Evolutionary conservation across 2,113 vertebrate species (phyloP), one percentile per base, ranked within the genome.

Genomic region (Triplophysa siluroides): DNA sequence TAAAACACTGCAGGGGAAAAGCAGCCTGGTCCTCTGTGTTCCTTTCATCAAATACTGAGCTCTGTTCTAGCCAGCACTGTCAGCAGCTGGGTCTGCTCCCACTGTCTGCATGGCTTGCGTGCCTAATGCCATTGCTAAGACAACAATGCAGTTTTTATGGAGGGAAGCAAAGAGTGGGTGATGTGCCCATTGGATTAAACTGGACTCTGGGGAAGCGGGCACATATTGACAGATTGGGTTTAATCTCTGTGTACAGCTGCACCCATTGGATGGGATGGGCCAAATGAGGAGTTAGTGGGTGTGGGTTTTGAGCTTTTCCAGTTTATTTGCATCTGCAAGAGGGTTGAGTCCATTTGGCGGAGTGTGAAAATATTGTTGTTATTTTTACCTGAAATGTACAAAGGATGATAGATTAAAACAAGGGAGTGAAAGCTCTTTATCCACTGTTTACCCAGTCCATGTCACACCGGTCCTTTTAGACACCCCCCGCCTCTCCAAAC

Each of bases 171-270:
- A 62, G 56, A 82, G 61, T 82, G 70, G 75, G 72, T 54, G 62
- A 74, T 52, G 66, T 71, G 38, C 65, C 79, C 67, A 77, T 68
- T 78, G 65, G 80, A 85, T 85, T 82, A 80, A 65, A 67, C 38
- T 69, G 64, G 74, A 69, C 72, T 66, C 41, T n/a, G 19, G 66
- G 78, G 83, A 67, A 72, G 14, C 41, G 74, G 54, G 23, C 38
- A 54, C 29, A 45, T 45, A 41, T 38, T 86, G 83, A 87, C 77
- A 83, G 87, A 89, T 88, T 90, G 88, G 64, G 65, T 80, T 76
- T 90, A 90, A 91, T 92, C 90, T 87, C 83, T 62, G 56, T 87
- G 71, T 41, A 67, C 79, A 87, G 80, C 84, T 83, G 11, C 83
- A 84, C 60, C 71, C 81, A 81, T 78, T 85, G 83, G 82, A 87